Base-by-base conservation (phyloP, 2,113 vertebrate genomes). In the Tor tambroides region DNA sequence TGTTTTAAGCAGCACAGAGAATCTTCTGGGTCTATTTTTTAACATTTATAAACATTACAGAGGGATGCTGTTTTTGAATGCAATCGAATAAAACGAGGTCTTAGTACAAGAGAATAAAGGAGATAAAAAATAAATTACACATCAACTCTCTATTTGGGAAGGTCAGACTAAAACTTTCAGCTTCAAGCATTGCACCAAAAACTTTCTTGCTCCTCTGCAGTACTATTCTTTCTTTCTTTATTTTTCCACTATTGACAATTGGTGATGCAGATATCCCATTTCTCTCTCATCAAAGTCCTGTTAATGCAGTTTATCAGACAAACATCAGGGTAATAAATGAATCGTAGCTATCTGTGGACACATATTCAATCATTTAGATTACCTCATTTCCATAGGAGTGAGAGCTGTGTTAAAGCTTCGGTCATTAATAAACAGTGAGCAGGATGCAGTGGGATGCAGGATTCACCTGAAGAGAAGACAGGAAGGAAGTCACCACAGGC, bases 1-100 rank as follows among this genome's bases (percentile, higher is more conserved):
- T 89, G 91, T 93, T 93, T 83, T 85, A 94, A 85, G 87, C 87
- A 77, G 32, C 51, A 86, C 19, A 89, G 91, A 89, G 28, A 8
- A 11, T 35, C 35, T 71, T 69, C 12, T 10, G 2, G 6, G 17
- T 54, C 51, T 7, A 17, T 67, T 46, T 23, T 11, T 15, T 11
- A 10, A 28, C 21, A 51, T 35, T n/a, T 26, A 41, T n/a, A 75
- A 17, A 75, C 12, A 28, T 9, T 17, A 6, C 11, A 61, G 26
- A 80, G 17, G 14, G 41, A 61, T 63, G 3, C 11, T 2, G 6
- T 41, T 38, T 26, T 26, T 63, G 32, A 80, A n/a, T 9, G 17
- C 32, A 72, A 38, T 38, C 1, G 32, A 38, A 23, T 41, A 41
- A 72, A 72, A 72, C 0, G 6, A 0, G 15, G 9, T 28, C 9